phyloP scores from a whole-genome alignment of 1,140 invertebrate genomes.

The Drosophila obscura region DNA sequence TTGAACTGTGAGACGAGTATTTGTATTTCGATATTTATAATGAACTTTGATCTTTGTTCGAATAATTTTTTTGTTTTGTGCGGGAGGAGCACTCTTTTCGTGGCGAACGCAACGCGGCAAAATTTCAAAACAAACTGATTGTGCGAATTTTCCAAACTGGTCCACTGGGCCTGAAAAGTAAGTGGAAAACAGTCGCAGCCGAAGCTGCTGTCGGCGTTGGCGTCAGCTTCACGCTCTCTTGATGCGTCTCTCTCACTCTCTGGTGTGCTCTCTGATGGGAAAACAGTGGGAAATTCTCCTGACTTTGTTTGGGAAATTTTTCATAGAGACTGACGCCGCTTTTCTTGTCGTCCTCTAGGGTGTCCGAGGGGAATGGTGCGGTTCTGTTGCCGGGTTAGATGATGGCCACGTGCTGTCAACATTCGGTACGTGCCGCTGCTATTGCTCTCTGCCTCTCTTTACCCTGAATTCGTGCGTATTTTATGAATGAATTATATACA shows the following conservation, averaged over 20 bases:
- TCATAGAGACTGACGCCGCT: conserved; percentile 2
- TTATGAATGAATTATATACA: conserved; percentile 70
- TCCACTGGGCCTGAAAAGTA: conserved; percentile 67
- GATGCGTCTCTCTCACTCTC: conserved; percentile 2
- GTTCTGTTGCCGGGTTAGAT: background rate
- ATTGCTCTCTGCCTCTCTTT: background rate
- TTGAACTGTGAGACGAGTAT: background rate
- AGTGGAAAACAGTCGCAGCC: conserved; percentile 61
- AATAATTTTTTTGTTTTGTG: conserved; percentile 9
- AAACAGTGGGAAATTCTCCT: conserved; percentile 67
- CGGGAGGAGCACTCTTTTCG: conserved; percentile 7
- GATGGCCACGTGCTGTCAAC: conserved; percentile 65
- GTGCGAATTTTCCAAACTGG: conserved; percentile 80
- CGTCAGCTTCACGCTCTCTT: conserved; percentile 24
- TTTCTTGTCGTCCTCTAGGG: background rate
- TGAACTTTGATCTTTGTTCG: conserved; percentile 2
- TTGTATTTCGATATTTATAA: conserved; percentile 1
- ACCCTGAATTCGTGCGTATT: conserved; percentile 34
- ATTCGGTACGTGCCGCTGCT: conserved; percentile 50
- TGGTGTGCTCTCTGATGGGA: conserved; percentile 31
- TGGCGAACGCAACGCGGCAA: conserved; percentile 65
- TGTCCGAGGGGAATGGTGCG: background rate
- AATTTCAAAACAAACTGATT: conserved; percentile 82
- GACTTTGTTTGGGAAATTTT: conserved; percentile 74
- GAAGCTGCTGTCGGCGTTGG: conserved; percentile 22